These are phyloP conservation scores for Andrena bicolor DNA, from an alignment of 2,888 invertebrate species.

Conservation along the genomic window DNA sequence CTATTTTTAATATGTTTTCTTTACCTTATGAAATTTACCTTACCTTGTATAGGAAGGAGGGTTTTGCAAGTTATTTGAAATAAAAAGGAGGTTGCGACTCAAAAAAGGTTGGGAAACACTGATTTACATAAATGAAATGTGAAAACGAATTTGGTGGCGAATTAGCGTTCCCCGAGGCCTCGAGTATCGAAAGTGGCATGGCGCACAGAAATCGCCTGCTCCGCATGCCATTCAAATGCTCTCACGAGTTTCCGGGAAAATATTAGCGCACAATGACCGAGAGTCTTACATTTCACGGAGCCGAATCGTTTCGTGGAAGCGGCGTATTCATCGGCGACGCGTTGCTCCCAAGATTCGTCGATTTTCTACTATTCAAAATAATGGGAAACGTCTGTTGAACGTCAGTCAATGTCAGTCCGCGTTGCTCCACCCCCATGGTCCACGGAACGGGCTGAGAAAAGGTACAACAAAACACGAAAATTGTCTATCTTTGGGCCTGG, in stretches of 20 bases:
- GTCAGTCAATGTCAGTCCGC: slow-evolving; percentile 81
- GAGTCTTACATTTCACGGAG: slow-evolving; percentile 56
- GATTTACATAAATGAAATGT: not conserved
- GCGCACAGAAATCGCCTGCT: slow-evolving; percentile 12
- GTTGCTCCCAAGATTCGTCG: slow-evolving; percentile 64
- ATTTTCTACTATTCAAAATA: slow-evolving; percentile 81
- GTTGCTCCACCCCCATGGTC: slow-evolving; percentile 67
- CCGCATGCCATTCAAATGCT: slow-evolving; percentile 19
- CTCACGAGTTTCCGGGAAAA: slow-evolving; percentile 46
- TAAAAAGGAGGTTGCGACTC: too few relatives aligned
- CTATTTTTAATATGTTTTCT: too few relatives aligned
- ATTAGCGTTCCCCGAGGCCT: slow-evolving; percentile 8
- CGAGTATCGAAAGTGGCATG: slow-evolving; percentile 4
- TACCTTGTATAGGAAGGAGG: too few relatives aligned
- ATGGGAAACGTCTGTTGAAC: slow-evolving; percentile 81
- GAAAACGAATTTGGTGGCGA: not conserved
- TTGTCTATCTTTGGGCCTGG: slow-evolving; percentile 67
- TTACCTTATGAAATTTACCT: too few relatives aligned
- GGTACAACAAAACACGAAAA: slow-evolving; percentile 72
- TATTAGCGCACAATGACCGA: slow-evolving; percentile 46
- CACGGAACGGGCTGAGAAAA: slow-evolving; percentile 58
- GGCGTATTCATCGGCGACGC: slow-evolving; percentile 55
- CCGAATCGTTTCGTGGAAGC: slow-evolving; percentile 44
- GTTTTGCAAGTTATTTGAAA: too few relatives aligned
- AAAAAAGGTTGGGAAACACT: too few relatives aligned